Base-by-base conservation (phyloP, 2,113 vertebrate genomes). In the Scomber colias region DNA sequence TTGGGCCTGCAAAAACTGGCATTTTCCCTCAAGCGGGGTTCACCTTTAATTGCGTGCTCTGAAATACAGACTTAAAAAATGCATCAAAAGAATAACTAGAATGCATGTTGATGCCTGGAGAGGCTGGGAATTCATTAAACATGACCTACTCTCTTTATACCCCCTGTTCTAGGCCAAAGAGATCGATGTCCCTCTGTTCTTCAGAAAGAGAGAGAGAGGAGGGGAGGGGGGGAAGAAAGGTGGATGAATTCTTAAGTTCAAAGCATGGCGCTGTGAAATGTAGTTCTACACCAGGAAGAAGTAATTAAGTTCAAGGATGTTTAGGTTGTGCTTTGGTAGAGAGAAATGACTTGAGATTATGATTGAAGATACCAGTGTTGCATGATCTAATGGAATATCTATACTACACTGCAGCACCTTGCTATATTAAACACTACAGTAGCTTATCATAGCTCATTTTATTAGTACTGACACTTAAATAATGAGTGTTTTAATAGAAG, bases 41-140 rank as follows among this genome's bases (percentile, higher is more conserved):
- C 85, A 78, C 87, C 72, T 88, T 85, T 90, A 90, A 91, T 87
- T 83, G 87, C 73, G 3, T 12, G 67, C 79, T 78, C 73, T 76
- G 81, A 82, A 85, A 82, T 24, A 16, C 70, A 67, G 51, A 63
- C 71, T 84, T 84, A 86, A 84, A 87, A 87, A 93, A 90, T 69
- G 82, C 82, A 89, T 91, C 76, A 91, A 92, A 90, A 84, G 80
- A 84, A 85, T 82, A 87, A 80, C 75, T 71, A 84, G 84, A 82
- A 71, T 15, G 72, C 55, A 61, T 69, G 78, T 56, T 68, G 80
- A 74, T 54, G 85, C 82, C 54, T 17, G 46, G 68, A 77, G 68
- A 84, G 55, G 69, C 67, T 62, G 14, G 2, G 35, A 55, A 87
- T 85, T 65, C 71, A 87, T 91, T 77, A 90, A 90, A 89, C 80